phyloP scores from a whole-genome alignment of 2,113 vertebrate species.

The Phrynocephalus versicolor region DNA sequence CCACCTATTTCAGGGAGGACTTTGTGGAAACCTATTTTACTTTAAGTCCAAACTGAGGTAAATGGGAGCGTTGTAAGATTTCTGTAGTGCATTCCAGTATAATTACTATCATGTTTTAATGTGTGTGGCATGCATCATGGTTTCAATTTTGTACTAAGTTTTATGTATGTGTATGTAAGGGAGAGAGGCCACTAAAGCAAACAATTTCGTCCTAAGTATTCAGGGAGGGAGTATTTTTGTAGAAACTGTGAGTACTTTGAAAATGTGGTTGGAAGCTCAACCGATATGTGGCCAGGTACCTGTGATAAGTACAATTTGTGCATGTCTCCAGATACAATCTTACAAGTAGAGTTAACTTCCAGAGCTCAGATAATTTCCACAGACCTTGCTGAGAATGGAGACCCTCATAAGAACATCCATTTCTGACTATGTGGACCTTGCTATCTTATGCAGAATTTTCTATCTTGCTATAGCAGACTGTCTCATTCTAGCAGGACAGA shows the following conservation, averaged over 20 bases:
- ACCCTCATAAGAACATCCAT: too few relatives aligned
- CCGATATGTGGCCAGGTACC: too few relatives aligned
- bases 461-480: neutral
- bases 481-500: neutral
- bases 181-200: neutral
- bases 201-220: neutral
- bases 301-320: neutral
- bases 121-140: too few relatives aligned
- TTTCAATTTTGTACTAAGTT: too few relatives aligned
- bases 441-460: neutral
- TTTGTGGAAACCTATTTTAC: conserved; percentile 1
- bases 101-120: neutral
- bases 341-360: neutral
- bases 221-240: neutral
- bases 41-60: neutral
- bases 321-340: neutral
- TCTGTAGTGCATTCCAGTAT: neutral
- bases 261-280: neutral
- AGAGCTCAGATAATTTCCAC: neutral
- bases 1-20: neutral
- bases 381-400: neutral
- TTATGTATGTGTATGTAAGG: neutral
- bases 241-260: neutral
- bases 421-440: neutral
- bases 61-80: too few relatives aligned